Evolutionary conservation across 2,888 invertebrate species (phyloP).

Genomic region (Drosophila hamatofila): DNA sequence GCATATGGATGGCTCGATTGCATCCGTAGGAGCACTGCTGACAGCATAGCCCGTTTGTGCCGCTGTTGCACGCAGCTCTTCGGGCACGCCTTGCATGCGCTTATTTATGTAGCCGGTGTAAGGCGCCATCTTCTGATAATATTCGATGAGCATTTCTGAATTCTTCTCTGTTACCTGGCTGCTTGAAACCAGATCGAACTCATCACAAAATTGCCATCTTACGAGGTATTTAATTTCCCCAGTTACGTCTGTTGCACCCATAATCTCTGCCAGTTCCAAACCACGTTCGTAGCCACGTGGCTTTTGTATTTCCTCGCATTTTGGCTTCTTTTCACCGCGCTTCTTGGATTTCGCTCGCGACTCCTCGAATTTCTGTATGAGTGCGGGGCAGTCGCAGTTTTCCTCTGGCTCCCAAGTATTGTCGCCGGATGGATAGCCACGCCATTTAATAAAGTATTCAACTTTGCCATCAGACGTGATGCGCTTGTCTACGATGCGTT

Average conservation of each 20-base stretch:
- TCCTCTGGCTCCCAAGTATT: conserved; percentile 99
- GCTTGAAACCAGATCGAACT: conserved; percentile 89
- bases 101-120: conserved; percentile 81
- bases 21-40: conserved; percentile 23
- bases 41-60: conserved; percentile 49
- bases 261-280: conserved; percentile 93
- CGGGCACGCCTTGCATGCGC: conserved; percentile 79
- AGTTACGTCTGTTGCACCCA: conserved; percentile 95
- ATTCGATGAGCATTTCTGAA: conserved; percentile 88
- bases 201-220: conserved; percentile 92
- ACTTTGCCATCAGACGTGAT: conserved; percentile 89
- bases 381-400: conserved; percentile 95
- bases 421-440: conserved; percentile 92
- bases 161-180: conserved; percentile 87
- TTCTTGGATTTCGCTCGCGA: conserved; percentile 87
- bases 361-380: conserved; percentile 94
- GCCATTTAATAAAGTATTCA: conserved; percentile 91
- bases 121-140: conserved; percentile 87
- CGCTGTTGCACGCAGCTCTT: conserved; percentile 73
- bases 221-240: conserved; percentile 95
- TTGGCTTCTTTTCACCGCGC: conserved; percentile 86
- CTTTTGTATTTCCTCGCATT: conserved; percentile 87
- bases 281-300: conserved; percentile 92
- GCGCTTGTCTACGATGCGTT: conserved; percentile 94
- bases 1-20: conserved; percentile 29